A percentile compares a stretch with the other conserved stretches of the same genome.
phyloP scores from a whole-genome alignment of 2,113 vertebrate genomes.

The Oncorhynchus keta region DNA sequence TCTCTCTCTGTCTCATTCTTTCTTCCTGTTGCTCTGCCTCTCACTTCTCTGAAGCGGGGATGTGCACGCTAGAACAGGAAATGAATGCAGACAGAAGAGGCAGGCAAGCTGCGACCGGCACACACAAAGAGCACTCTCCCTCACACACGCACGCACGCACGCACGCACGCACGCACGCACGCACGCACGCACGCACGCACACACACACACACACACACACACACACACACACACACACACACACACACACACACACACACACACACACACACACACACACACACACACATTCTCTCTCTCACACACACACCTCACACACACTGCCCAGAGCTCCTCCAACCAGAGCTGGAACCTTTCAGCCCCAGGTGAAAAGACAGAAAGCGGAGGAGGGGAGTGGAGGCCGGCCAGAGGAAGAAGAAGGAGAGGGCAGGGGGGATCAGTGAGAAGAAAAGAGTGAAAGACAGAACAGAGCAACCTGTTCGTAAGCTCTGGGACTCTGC shows the following conservation, averaged over 20 bases:
- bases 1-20: neutral
- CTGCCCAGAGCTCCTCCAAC: constrained; percentile 12
- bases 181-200: neutral
- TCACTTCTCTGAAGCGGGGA: constrained; percentile 28
- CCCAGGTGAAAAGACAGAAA: constrained; percentile 27
- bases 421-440: neutral
- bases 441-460: neutral
- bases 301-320: neutral
- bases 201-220: neutral
- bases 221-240: constrained; percentile 2
- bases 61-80: constrained; percentile 54
- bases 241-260: neutral
- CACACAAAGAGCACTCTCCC: constrained; percentile 11
- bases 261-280: constrained; percentile 9
- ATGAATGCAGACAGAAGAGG: constrained; percentile 53
- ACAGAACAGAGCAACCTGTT: constrained; percentile 11
- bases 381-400: neutral
- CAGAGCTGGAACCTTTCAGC: constrained; percentile 25
- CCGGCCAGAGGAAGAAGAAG: neutral
- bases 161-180: constrained; percentile 17
- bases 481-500: neutral
- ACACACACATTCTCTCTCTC: neutral
- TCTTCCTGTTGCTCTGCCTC: constrained; percentile 29
- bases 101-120: constrained; percentile 52
- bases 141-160: neutral